Base-by-base conservation (phyloP, 2,797 vertebrate species). In the Cichlasoma orientale region DNA sequence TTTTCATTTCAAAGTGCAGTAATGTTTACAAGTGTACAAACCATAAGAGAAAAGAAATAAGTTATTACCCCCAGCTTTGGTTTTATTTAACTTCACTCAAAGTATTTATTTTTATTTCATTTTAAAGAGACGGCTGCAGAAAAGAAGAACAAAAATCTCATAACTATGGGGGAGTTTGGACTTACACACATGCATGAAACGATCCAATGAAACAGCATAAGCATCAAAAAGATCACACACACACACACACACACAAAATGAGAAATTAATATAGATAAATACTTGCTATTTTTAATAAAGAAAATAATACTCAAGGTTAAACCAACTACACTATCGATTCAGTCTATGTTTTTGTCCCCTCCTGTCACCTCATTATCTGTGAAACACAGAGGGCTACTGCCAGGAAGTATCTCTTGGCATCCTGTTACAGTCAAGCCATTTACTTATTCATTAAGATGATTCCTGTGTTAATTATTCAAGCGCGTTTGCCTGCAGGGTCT, bases 381-480 rank as follows among this genome's bases (percentile, higher is more conserved):
- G 84, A 88, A 74, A 90, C 85, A 77, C 70, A 59, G 71, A 84
- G 44, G 66, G 56, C 69, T 76, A 76, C 77, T 92, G 89, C 91
- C 90, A 93, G 90, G 86, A 90, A 88, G 80, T 84, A 89, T 89
- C 89, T 91, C 87, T 90, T 93, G 92, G 94, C 92, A 90, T 92
- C 91, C 77, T 80, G 57, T 93, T 92, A 89, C 91, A 90, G 77
- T 66, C 63, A 86, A 36, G 59, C 29, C 75, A 84, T 77, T 95
- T 93, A 95, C 87, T 96, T 94, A 96, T 96, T 95, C 87, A 96
- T 95, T 82, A 87, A 82, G 83, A 91, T 80, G 88, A 93, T 94
- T 93, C 92, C 89, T 85, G 86, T 87, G 85, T 96, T 90, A 95
- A 95, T 96, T 92, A 96, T 96, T 95, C 66, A 95, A 74, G 56